Conservation (phyloP, 2,888 invertebrate species). For the Stenoptilia bipunctidactyla region DNA sequence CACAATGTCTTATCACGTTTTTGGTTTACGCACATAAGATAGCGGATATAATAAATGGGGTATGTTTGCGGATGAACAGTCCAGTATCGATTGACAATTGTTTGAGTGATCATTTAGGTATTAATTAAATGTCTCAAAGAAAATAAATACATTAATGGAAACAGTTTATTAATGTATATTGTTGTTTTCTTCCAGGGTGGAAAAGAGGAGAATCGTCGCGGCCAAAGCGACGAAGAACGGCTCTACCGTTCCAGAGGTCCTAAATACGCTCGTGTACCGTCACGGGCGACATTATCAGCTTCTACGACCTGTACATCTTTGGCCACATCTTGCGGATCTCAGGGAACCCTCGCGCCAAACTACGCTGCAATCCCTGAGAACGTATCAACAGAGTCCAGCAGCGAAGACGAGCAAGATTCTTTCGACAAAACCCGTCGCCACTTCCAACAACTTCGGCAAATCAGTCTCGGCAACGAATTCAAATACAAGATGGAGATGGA, state of each 20-base stretch:
- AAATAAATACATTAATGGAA: not conserved
- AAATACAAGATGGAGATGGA: conserved; percentile 76
- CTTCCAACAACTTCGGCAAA: conserved; percentile 73
- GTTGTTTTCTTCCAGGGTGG: conserved; percentile 44
- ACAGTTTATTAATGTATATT: too few species aligned
- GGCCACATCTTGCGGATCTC: conserved; percentile 64
- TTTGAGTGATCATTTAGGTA: conserved; percentile 27
- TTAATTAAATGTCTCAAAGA: conserved; percentile 18
- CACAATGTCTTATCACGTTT: conserved; percentile 37
- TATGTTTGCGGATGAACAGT: conserved; percentile 48
- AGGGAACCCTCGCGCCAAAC: conserved; percentile 54
- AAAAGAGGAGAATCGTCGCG: conserved; percentile 50
- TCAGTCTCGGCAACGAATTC: conserved; percentile 74
- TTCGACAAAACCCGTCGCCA: conserved; percentile 70
- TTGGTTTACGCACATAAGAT: conserved; percentile 57
- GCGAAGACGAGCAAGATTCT: conserved; percentile 65
- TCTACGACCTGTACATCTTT: conserved; percentile 74
- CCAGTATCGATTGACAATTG: conserved; percentile 43
- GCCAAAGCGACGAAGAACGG: conserved; percentile 58
- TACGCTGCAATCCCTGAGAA: conserved; percentile 55
- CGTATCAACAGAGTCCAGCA: conserved; percentile 56
- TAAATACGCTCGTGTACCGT: conserved; percentile 62
- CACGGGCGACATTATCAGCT: conserved; percentile 63
- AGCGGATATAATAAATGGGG: conserved; percentile 61
- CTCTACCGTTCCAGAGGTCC: conserved; percentile 49